Percentiles rank a stretch among this genome's conserved stretches.
These are phyloP conservation scores for Lacerta bilineata DNA, from an alignment of 2,797 vertebrate genomes.

Conservation along the genomic window DNA sequence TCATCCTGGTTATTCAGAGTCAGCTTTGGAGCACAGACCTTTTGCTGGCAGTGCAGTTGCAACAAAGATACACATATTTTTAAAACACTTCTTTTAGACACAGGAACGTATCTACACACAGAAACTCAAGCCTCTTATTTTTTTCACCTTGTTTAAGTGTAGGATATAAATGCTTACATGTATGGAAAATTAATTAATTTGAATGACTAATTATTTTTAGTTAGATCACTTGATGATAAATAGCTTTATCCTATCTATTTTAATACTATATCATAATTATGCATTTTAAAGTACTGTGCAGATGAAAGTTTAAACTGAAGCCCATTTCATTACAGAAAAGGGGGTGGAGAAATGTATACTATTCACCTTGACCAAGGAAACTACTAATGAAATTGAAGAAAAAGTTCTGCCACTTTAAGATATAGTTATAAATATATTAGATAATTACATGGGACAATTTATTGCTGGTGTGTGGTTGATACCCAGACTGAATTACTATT, in stretches of 20 bases:
- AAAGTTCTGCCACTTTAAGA: conserved; percentile 26
- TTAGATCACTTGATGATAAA: conserved; percentile 66
- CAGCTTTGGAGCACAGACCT: conserved; percentile 19
- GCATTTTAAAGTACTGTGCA: conserved; percentile 56
- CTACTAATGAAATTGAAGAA: conserved; percentile 53
- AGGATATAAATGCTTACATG: conserved; percentile 67
- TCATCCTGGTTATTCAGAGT: conserved; percentile 47
- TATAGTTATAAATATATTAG: conserved; percentile 35
- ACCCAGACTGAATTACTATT: background rate
- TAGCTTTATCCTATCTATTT: conserved; percentile 60
- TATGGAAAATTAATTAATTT: conserved; percentile 71
- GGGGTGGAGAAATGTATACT: conserved; percentile 61
- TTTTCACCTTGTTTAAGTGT: conserved; percentile 17
- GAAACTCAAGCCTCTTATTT: background rate
- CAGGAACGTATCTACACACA: background rate
- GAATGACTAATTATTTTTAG: conserved; percentile 54
- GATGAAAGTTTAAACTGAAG: conserved; percentile 64
- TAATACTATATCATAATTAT: conserved; percentile 63
- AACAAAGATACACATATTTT: conserved; percentile 6
- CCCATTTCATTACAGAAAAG: conserved; percentile 68
- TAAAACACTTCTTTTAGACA: conserved; percentile 1
- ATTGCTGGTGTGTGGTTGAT: conserved; percentile 32
- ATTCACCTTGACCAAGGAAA: conserved; percentile 58
- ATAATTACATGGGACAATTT: background rate
- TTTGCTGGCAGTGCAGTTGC: background rate